Evolutionary conservation across 2,888 invertebrate species (phyloP).

Genomic region (Adelognathus sp.): DNA sequence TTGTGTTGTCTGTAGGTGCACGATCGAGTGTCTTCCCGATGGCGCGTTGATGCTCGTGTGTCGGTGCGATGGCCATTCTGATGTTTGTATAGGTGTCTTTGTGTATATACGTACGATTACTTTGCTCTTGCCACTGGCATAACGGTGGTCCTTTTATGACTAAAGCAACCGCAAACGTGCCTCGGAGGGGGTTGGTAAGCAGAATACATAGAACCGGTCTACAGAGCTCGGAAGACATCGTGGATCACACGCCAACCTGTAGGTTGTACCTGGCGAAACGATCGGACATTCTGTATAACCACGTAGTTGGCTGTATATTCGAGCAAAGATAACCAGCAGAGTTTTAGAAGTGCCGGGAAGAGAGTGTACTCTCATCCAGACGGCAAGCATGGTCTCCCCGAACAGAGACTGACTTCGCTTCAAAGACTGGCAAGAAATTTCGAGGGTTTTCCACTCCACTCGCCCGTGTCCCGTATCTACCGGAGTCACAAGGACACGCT

Average conservation of each 20-base stretch:
- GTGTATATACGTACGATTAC: slow-evolving; percentile 13
- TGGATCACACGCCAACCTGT: slow-evolving; percentile 74
- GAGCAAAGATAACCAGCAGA: background rate
- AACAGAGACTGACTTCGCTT: background rate
- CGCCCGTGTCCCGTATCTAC: slow-evolving; percentile 15
- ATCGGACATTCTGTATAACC: slow-evolving; percentile 67
- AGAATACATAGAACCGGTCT: background rate
- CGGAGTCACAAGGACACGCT: slow-evolving; percentile 26
- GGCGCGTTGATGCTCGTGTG: slow-evolving; percentile 4
- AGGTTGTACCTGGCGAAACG: slow-evolving; percentile 60
- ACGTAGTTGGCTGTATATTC: slow-evolving; percentile 42
- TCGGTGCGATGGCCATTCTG: background rate
- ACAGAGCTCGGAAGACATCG: slow-evolving; percentile 62
- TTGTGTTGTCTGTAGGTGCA: background rate
- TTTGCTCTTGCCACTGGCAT: slow-evolving; percentile 53
- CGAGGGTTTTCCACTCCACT: slow-evolving; percentile 6
- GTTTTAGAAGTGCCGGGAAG: background rate
- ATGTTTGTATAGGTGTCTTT: background rate
- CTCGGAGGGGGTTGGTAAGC: background rate
- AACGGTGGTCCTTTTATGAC: slow-evolving; percentile 44
- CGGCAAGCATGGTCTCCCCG: slow-evolving; percentile 1
- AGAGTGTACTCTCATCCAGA: background rate
- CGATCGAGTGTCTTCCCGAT: slow-evolving; percentile 12
- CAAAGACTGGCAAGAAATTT: slow-evolving; percentile 19
- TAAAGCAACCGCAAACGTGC: slow-evolving; percentile 12